These are phyloP conservation scores for Tokudaia muenninki DNA, from an alignment of 2,797 vertebrate species.

Conservation along the genomic window DNA sequence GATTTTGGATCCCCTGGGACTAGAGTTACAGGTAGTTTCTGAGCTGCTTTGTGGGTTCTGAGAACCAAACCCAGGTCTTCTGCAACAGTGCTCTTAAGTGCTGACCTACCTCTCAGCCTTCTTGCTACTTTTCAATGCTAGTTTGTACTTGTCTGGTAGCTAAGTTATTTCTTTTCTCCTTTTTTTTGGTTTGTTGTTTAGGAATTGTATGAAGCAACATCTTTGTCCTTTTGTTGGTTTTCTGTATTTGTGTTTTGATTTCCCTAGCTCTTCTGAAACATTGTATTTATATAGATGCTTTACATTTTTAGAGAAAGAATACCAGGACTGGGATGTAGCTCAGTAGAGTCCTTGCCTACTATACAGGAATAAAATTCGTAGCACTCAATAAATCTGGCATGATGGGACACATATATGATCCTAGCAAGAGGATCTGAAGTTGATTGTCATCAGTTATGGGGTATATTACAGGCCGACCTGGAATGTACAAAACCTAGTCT, in stretches of 20 bases:
- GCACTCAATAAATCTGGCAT: not conserved
- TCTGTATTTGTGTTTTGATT: not conserved
- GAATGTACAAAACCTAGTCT: not conserved
- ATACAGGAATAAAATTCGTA: not conserved
- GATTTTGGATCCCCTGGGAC: no score
- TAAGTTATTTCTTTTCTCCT: not conserved
- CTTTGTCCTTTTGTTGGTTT: not conserved
- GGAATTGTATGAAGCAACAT: not conserved
- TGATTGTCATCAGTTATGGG: not conserved
- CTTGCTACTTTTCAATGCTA: not conserved
- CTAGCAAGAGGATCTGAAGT: not conserved
- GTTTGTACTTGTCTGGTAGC: not conserved
- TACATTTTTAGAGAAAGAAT: not conserved
- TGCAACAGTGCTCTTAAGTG: not conserved
- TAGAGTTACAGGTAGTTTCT: not conserved
- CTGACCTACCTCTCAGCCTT: not conserved
- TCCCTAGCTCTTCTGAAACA: not conserved
- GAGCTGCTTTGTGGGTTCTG: not conserved
- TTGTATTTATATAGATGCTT: not conserved
- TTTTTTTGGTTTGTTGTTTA: not conserved
- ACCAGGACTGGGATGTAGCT: not conserved
- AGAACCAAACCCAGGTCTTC: not conserved
- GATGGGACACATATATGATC: not conserved
- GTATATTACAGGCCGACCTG: not conserved
- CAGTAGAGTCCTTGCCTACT: not conserved